Evolutionary conservation across 2,888 invertebrate genomes (phyloP), one percentile per base, ranked within the genome.

Genomic region (Thumatha senex): DNA sequence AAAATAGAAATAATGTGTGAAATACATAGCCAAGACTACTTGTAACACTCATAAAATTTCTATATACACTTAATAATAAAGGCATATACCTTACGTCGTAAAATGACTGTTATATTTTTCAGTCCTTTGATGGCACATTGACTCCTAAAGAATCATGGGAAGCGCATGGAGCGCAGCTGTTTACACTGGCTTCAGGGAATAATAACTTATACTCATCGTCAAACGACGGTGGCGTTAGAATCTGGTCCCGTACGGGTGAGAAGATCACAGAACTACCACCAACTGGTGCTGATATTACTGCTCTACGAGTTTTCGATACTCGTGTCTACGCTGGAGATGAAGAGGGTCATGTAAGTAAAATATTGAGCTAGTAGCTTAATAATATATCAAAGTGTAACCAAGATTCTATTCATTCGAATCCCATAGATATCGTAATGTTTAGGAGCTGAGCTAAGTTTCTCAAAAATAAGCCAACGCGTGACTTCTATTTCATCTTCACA

Each of bases 251-350:
- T 2, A 61, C 76, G 13, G 89, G 91, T 11, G 75, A 83, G 24
- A 88, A 85, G 66, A 56, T 86, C 12, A 51, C 72, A 1, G 86
- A 89, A 47, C 60, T 89, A 18, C 73, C 78, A 1, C 67, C 90
- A 8, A 80, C 87, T 7, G 92, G 87, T 1, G 84, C 79, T 4
- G 91, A 92, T 41, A 70, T 92, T 30, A 80, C 76, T 3, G 63
- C 77, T 14, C 61, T 92, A 41, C 75, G 72, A 12, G 74, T 85
- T 1, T 80, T 72, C 50, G 84, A 76, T 18, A 82, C 86, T 38
- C 87, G 92, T 62, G 72, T 95, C 11, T 94, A 90, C 65, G 89
- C 92, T 42, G 94, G 94, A 3, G 94, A 95, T 63, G 93, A 94
- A 71, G 83, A 77, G 67, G 95, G 95, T 47, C 89, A 92, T 74